Percentiles rank a stretch among this genome's conserved stretches.
Evolutionary conservation across 2,797 vertebrate species (phyloP).

Genomic region (Falco novaeseelandiae): DNA sequence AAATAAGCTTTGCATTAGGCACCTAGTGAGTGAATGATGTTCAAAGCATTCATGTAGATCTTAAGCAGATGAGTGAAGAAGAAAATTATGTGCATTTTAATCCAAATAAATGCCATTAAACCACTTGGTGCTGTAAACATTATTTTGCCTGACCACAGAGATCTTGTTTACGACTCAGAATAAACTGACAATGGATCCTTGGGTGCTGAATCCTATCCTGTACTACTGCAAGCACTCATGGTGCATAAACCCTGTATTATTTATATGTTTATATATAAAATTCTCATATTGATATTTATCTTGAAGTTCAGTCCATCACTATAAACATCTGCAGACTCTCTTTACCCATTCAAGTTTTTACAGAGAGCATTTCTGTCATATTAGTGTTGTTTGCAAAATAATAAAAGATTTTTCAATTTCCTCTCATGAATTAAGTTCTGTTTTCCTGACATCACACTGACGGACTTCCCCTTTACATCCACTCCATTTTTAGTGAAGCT

Average conservation of each 20-base stretch:
- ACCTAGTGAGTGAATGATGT: background rate
- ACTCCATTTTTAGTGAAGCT: background rate
- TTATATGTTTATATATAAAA: background rate
- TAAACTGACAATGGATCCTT: background rate
- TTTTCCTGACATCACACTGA: background rate
- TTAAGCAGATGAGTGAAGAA: conserved; percentile 2
- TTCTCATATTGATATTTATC: background rate
- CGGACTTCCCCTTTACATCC: background rate
- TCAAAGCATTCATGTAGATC: background rate
- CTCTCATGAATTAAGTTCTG: background rate
- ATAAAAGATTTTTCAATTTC: background rate
- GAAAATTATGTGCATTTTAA: conserved; percentile 8
- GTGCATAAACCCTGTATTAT: background rate
- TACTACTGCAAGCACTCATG: background rate
- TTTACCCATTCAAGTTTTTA: background rate
- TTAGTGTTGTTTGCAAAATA: background rate
- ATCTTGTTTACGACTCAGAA: background rate
- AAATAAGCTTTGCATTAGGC: conserved; percentile 45
- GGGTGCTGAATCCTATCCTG: background rate
- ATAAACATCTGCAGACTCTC: background rate
- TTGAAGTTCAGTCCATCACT: background rate
- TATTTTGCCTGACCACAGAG: background rate
- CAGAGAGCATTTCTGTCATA: background rate
- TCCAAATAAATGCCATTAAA: background rate
- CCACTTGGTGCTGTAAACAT: background rate